Conservation (phyloP, 2,113 vertebrate species). For the Aviceda subcristata region DNA sequence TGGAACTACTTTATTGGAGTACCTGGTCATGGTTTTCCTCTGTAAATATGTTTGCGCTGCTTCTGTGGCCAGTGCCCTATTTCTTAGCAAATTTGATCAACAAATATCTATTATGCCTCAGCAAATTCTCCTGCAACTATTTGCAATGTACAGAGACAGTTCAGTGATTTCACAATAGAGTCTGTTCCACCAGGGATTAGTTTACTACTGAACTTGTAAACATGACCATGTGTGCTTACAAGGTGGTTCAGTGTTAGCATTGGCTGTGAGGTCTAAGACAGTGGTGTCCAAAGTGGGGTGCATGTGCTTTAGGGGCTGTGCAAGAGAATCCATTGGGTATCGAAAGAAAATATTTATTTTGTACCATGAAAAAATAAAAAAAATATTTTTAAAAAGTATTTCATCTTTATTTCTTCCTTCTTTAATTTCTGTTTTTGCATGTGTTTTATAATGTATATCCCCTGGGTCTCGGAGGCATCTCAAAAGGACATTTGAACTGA, state of each 20-base stretch:
- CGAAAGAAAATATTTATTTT: background rate
- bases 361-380: background rate
- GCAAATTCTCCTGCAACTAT: background rate
- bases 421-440: background rate
- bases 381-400: background rate
- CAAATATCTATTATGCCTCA: background rate
- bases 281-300: background rate
- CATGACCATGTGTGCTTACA: rapidly evolving
- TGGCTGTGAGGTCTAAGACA: background rate
- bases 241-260: background rate
- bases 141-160: background rate
- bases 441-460: background rate
- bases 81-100: background rate
- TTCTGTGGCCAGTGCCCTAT: background rate
- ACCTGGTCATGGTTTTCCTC: background rate
- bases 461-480: background rate
- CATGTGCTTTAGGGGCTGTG: rapidly evolving
- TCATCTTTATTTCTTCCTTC: background rate
- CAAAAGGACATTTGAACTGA: background rate
- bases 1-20: background rate
- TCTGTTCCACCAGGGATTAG: background rate
- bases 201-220: background rate
- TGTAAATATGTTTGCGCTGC: background rate
- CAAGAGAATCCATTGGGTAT: background rate
- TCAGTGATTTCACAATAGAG: background rate